Evolutionary conservation across 2,113 vertebrate genomes (phyloP).

Genomic region (Anseranas semipalmata): DNA sequence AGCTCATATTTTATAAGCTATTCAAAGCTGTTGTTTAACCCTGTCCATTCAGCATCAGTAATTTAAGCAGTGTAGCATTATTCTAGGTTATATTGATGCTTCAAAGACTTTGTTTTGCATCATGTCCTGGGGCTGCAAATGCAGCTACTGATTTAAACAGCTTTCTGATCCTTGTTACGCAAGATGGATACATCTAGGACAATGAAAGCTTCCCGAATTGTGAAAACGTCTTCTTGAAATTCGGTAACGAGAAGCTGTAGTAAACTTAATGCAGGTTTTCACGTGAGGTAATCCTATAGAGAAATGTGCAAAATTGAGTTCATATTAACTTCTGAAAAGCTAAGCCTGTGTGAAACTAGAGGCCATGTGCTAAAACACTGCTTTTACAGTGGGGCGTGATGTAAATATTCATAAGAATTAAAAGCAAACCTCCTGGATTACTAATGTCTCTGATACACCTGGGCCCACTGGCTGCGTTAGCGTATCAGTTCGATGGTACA

Average conservation of each 20-base stretch:
- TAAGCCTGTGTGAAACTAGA: neutral
- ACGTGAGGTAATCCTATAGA: neutral
- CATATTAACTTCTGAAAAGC: neutral
- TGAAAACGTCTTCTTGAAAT: neutral
- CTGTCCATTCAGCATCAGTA: neutral
- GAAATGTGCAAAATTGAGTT: neutral
- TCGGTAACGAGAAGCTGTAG: neutral
- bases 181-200: neutral
- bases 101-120: neutral
- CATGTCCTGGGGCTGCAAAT: neutral
- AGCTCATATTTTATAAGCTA: neutral
- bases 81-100: neutral
- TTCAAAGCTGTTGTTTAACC: slow-evolving; percentile 22
- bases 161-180: neutral
- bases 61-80: neutral
- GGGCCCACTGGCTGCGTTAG: neutral
- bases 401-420: neutral
- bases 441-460: neutral
- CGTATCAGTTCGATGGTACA: rapidly evolving
- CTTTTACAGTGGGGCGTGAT: neutral
- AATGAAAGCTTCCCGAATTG: slow-evolving; percentile 3
- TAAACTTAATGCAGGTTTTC: slow-evolving; percentile 8
- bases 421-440: neutral
- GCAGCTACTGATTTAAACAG: slow-evolving; percentile 6
- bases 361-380: neutral